Base-by-base conservation (phyloP, 2,797 vertebrate genomes). In the Channa striata region DNA sequence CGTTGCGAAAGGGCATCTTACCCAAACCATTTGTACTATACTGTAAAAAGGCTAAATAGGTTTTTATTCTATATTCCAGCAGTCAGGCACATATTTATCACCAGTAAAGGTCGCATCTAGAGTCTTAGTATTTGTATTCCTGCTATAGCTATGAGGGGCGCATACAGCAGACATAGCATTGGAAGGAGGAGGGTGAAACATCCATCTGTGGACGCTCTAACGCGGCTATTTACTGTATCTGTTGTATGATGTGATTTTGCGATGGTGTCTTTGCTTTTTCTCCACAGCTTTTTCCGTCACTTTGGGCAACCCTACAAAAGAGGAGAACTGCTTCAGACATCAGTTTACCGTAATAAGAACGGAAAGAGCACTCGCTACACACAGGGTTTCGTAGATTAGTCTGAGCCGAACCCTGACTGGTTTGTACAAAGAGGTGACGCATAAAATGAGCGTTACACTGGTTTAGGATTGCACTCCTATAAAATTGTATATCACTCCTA, bases 1-100 rank as follows among this genome's bases (percentile, higher is more conserved):
- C 80, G 72, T 69, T 68, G 25, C 60, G 81, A 80, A 87, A 87
- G 79, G 79, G 61, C 78, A 77, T 86, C 30, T 80, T 58, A 68
- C 78, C 77, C 51, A 68, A 68, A 88, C 83, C 80, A 58, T 73
- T 82, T 77, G 60, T 60, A 68, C 21, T 66, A 72, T 60, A 68
- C 21, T 63, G 72, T 79, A 79, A 74, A 75, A 74, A 68, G 52
- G 60, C 77, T 85, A 62, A 81, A 84, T 19, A 71, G 47, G 61
- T 75, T 68, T 71, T 72, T 78, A 66, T 8, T 74, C 56, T 50
- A 21, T 43, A 68, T 43, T 70, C 52, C 65, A 78, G 65, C 73
- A 78, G 72, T 43, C 52, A 54, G 72, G 50, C 54, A 60, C 60
- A 66, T 63, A 75, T 84, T 72, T 75, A 77, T 69, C 60, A 66